Percentiles rank a stretch among this genome's conserved stretches.
These are phyloP conservation scores for Gymnoscopelus microlampas DNA, from an alignment of 2,797 vertebrate species.

Conservation along the genomic window DNA sequence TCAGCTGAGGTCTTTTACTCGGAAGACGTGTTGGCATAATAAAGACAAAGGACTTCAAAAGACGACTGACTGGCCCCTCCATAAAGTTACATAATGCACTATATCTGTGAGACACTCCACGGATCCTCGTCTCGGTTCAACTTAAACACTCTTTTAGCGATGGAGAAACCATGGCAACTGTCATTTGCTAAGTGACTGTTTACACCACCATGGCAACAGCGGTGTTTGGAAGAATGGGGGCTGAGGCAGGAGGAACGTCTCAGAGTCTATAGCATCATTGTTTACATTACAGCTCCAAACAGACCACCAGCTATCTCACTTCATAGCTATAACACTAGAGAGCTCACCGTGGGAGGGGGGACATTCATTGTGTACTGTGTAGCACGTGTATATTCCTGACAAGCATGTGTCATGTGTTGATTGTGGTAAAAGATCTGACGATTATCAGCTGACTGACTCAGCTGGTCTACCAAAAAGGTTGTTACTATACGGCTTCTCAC, in stretches of 20 bases:
- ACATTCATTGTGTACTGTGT: too few species aligned
- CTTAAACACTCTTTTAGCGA: slow-evolving; percentile 41
- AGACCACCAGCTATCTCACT: slow-evolving; percentile 62
- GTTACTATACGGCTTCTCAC: too few species aligned
- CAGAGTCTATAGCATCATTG: slow-evolving; percentile 68
- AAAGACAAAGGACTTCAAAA: slow-evolving; percentile 23
- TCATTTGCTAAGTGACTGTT: slow-evolving; percentile 59
- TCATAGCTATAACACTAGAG: slow-evolving; percentile 34
- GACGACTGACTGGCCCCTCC: slow-evolving; percentile 32
- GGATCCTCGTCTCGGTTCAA: slow-evolving; percentile 47
- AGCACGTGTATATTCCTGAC: slow-evolving; percentile 3
- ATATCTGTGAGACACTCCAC: slow-evolving; percentile 46
- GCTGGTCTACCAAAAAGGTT: too few species aligned
- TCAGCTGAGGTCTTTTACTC: slow-evolving; percentile 31
- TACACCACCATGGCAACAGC: slow-evolving; percentile 67
- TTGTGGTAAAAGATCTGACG: too few species aligned
- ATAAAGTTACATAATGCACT: slow-evolving; percentile 59
- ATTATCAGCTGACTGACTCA: too few species aligned
- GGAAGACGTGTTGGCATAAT: slow-evolving; percentile 25
- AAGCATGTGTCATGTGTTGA: background rate
- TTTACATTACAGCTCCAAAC: slow-evolving; percentile 76
- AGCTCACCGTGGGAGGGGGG: slow-evolving; percentile 32
- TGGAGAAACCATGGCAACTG: slow-evolving; percentile 40
- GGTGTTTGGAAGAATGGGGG: slow-evolving; percentile 61
- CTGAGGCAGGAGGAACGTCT: slow-evolving; percentile 66